Evolutionary conservation across 2,797 vertebrate genomes (phyloP).

Genomic region (Peromyscus attwateri): DNA sequence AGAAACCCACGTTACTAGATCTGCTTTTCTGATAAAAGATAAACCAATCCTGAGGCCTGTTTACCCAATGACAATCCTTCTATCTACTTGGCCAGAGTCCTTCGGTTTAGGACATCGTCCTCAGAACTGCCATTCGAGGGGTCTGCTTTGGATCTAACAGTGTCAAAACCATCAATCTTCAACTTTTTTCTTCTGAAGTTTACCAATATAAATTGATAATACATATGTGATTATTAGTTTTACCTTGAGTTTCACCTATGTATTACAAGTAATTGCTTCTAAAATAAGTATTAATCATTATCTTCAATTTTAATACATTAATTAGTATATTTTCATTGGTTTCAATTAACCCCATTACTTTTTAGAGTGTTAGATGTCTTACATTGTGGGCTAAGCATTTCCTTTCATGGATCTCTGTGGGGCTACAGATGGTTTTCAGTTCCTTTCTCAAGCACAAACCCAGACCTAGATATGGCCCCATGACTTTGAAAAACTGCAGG

Average conservation of each 20-base stretch:
- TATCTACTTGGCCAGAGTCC: not conserved
- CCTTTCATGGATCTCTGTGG: not conserved
- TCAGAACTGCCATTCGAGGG: not conserved
- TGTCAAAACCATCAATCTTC: not conserved
- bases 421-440: not conserved
- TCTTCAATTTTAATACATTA: not conserved
- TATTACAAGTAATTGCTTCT: not conserved
- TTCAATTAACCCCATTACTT: not conserved
- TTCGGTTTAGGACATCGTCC: not conserved
- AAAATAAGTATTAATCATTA: not conserved
- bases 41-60: not conserved
- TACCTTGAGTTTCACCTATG: constrained; percentile 40
- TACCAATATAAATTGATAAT: not conserved
- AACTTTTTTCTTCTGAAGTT: not conserved
- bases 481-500: not conserved
- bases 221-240: not conserved
- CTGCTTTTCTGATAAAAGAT: not conserved
- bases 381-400: not conserved
- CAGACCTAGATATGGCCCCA: not conserved
- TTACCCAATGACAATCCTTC: not conserved
- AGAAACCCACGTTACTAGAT: not conserved
- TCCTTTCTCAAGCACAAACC: not conserved
- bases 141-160: not conserved
- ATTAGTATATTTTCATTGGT: not conserved
- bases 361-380: not conserved